Percentiles rank a stretch among this genome's conserved stretches.
phyloP scores from a whole-genome alignment of 2,888 invertebrate genomes.

The Clunio marinus region DNA sequence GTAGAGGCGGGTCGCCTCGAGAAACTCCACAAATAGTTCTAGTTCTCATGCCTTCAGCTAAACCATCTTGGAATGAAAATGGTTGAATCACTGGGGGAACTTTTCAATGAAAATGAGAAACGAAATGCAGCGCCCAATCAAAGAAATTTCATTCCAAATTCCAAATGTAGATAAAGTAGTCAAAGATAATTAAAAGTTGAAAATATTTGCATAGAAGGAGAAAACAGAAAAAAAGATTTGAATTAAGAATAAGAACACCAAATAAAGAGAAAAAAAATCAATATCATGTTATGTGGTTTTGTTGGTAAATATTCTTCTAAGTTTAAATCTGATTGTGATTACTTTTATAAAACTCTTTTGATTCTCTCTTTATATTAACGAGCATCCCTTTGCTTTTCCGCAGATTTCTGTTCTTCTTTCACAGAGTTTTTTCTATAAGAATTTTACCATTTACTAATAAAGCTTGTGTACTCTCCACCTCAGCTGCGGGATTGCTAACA shows the following conservation, averaged over 20 bases:
- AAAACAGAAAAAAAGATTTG: slow-evolving; percentile 6
- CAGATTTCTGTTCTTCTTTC: slow-evolving; percentile 3
- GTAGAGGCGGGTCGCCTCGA: slow-evolving; percentile 74
- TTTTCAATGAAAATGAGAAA: slow-evolving; percentile 46
- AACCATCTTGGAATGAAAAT: slow-evolving; percentile 78
- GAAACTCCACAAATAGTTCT: slow-evolving; percentile 76
- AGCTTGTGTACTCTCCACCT: slow-evolving; percentile 68
- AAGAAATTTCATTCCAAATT: not conserved
- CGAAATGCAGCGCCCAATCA: too few relatives aligned
- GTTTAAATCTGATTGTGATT: not conserved
- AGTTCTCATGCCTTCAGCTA: slow-evolving; percentile 76
- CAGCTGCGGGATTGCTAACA: slow-evolving; percentile 67
- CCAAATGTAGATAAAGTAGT: slow-evolving; percentile 44
- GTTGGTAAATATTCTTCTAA: too few relatives aligned
- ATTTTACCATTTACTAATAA: slow-evolving; percentile 73
- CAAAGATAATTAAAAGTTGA: slow-evolving; percentile 45
- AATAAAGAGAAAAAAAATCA: not conserved
- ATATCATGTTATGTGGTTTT: not conserved
- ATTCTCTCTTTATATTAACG: too few relatives aligned
- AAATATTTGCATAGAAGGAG: slow-evolving; percentile 28
- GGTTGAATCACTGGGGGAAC: slow-evolving; percentile 83
- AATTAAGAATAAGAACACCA: not conserved
- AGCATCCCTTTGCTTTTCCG: slow-evolving; percentile 28
- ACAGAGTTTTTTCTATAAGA: not conserved
- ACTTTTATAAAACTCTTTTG: not conserved